These are phyloP conservation scores for Leptopilina myrica DNA, from an alignment of 2,888 invertebrate genomes.

Conservation along the genomic window DNA sequence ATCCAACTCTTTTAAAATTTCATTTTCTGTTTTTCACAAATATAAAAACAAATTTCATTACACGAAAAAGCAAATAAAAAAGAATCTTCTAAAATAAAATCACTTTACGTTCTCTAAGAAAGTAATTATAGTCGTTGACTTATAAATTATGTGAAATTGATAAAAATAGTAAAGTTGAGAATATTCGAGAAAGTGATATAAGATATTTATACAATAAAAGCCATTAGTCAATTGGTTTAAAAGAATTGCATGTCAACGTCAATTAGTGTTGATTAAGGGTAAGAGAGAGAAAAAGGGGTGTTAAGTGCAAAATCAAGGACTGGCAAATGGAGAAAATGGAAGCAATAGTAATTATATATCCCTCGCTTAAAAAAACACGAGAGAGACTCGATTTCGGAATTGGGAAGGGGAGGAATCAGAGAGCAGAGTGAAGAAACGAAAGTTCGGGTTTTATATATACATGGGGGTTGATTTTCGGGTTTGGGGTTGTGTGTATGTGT, in stretches of 20 bases:
- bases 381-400: constrained; percentile 50
- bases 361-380: constrained; percentile 56
- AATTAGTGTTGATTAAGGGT: not conserved
- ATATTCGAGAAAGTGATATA: not conserved
- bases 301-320: constrained; percentile 21
- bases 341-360: constrained; percentile 30
- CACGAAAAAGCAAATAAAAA: too few relatives aligned
- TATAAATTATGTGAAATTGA: not conserved
- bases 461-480: constrained; percentile 41
- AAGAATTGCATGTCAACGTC: constrained; percentile 2
- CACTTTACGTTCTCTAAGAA: too few relatives aligned
- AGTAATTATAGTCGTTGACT: too few relatives aligned
- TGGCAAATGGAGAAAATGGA: constrained; percentile 18
- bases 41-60: too few relatives aligned
- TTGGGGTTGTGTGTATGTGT: constrained; percentile 36
- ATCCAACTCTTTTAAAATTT: too few relatives aligned
- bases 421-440: constrained; percentile 39
- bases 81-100: too few relatives aligned
- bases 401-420: constrained; percentile 13
- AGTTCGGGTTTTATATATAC: constrained; percentile 9
- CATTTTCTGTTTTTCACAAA: too few relatives aligned
- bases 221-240: not conserved
- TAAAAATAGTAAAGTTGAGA: not conserved
- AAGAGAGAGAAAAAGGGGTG: not conserved
- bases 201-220: not conserved